Percentiles rank a stretch among this genome's conserved stretches.
phyloP scores from a whole-genome alignment of 2,888 invertebrate genomes.

The Physocephala rufipes region DNA sequence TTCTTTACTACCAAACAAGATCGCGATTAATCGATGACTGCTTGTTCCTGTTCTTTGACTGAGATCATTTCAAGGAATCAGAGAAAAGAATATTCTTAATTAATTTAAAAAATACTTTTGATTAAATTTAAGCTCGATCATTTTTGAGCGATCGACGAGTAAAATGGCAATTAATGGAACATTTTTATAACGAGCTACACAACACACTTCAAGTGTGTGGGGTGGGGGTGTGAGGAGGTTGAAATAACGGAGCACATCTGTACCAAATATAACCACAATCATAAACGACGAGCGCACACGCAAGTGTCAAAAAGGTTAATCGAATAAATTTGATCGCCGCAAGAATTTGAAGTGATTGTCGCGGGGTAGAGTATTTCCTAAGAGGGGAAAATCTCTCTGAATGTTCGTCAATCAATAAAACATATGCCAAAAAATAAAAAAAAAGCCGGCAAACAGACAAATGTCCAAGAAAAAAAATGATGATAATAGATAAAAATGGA shows the following conservation, averaged over 20 bases:
- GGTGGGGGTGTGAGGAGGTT: no score
- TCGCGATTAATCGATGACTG: not conserved
- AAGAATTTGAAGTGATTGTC: not conserved
- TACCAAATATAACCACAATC: no score
- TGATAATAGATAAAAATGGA: no score
- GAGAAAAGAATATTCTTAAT: conserved; percentile 2
- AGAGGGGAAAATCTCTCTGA: not conserved
- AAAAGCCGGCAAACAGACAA: no score
- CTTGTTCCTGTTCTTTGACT: not conserved
- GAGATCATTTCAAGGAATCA: conserved; percentile 10
- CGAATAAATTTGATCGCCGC: conserved; percentile 46
- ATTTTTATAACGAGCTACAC: not conserved
- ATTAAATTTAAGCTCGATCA: not conserved
- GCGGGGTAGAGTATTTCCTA: not conserved
- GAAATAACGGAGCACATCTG: no score
- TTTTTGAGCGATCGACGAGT: conserved; percentile 2
- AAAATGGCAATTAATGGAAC: conserved; percentile 20
- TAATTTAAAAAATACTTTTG: conserved; percentile 11
- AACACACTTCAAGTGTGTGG: not conserved
- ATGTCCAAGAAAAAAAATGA: no score
- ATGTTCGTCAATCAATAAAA: no score
- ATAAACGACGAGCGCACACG: no score
- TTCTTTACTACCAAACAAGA: not conserved
- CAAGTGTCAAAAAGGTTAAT: conserved; percentile 53
- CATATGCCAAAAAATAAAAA: no score